Evolutionary conservation across 1,140 invertebrate species (phyloP).

Genomic region (Probaryconus sp.): DNA sequence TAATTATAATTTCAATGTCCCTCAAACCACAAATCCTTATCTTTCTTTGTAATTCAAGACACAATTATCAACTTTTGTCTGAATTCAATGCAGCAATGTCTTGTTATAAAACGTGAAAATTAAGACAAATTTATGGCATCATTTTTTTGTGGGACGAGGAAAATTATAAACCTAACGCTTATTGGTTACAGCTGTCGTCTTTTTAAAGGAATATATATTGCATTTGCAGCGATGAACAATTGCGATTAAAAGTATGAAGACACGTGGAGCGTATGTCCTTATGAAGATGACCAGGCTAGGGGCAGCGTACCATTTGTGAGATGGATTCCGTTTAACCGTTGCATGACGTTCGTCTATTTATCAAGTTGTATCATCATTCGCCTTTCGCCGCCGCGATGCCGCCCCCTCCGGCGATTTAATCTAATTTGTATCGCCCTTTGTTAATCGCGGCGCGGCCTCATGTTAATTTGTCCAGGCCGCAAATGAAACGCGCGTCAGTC

Average conservation of each 20-base stretch:
- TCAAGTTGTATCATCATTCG: slow-evolving; percentile 77
- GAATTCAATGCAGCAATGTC: too few relatives aligned
- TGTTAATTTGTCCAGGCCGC: slow-evolving; percentile 70
- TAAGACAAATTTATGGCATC: too few relatives aligned
- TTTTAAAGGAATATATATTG: slow-evolving; percentile 31
- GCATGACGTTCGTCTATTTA: slow-evolving; percentile 78
- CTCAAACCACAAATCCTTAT: too few relatives aligned
- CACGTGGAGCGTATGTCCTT: slow-evolving; percentile 29
- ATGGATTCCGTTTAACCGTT: slow-evolving; percentile 69
- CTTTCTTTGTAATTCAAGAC: too few relatives aligned
- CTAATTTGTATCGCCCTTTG: slow-evolving; percentile 78
- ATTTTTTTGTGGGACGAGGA: too few relatives aligned
- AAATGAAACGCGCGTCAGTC: slow-evolving; percentile 52
- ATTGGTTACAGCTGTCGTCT: slow-evolving; percentile 28
- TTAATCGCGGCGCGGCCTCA: slow-evolving; percentile 70
- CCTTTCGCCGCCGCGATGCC: slow-evolving; percentile 73
- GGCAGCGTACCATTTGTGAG: slow-evolving; percentile 25
- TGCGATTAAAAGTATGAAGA: slow-evolving; percentile 27
- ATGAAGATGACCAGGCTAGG: slow-evolving; percentile 17
- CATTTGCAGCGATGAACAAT: slow-evolving; percentile 22
- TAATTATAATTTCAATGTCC: slow-evolving; percentile 20
- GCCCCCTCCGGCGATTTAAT: slow-evolving; percentile 77
- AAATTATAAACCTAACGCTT: too few relatives aligned
- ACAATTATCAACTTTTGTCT: too few relatives aligned
- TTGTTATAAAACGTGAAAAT: too few relatives aligned